Evolutionary conservation across 64 coral and sea anemone genomes (phyloP).

Genomic region (Trachythela sp.): DNA sequence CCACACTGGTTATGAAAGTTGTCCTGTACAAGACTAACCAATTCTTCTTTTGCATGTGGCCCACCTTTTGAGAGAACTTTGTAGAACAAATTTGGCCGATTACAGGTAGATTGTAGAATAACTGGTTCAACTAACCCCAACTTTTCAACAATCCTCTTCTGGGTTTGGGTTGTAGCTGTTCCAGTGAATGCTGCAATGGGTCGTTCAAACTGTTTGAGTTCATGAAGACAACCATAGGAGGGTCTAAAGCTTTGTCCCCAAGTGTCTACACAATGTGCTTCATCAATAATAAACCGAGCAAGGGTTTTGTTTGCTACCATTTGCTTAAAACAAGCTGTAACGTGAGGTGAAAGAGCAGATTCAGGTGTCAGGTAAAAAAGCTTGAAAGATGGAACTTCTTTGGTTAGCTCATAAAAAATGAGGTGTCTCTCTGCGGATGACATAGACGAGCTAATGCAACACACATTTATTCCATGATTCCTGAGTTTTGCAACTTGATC

Average conservation of each 20-base stretch:
- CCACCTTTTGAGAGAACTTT: not conserved
- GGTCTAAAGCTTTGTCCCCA: not conserved
- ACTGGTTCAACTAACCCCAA: no score
- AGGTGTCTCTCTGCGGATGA: not conserved
- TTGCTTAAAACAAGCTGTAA: not conserved
- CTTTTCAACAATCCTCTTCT: no score
- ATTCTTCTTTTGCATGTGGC: not conserved
- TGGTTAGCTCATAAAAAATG: not conserved
- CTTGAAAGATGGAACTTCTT: not conserved
- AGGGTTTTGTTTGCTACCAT: not conserved
- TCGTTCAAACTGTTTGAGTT: not conserved
- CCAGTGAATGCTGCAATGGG: not conserved
- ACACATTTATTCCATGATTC: slow-evolving; percentile 11
- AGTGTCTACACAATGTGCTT: not conserved
- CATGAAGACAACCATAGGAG: not conserved
- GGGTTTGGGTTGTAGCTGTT: no score
- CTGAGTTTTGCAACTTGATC: not conserved
- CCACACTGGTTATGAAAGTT: not conserved
- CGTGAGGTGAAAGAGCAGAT: not conserved
- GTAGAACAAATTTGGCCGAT: not conserved
- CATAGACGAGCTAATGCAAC: slow-evolving; percentile 4
- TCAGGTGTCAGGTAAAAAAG: not conserved
- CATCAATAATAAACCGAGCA: not conserved
- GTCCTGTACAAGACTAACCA: not conserved
- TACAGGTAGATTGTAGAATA: no score